phyloP scores from a whole-genome alignment of 2,888 invertebrate genomes.

The Drosophila kanekoi region DNA sequence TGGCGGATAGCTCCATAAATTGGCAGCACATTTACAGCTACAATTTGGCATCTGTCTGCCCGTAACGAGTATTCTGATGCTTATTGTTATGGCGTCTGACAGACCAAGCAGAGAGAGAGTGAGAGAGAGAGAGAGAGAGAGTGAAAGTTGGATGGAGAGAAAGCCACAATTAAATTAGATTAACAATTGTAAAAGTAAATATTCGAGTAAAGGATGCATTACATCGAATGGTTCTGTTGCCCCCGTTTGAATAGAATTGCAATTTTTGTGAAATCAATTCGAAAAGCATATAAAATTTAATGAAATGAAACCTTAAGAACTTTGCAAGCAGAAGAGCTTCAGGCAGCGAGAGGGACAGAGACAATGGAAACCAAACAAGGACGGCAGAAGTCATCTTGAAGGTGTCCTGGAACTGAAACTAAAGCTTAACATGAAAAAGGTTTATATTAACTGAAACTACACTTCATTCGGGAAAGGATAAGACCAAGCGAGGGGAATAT shows the following conservation, averaged over 20 bases:
- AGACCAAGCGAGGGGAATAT: too few species aligned
- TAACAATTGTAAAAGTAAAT: constrained; percentile 39
- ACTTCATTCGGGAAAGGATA: too few species aligned
- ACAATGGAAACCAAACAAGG: neutral
- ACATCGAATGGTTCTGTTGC: constrained; percentile 26
- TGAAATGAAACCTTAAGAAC: constrained; percentile 64
- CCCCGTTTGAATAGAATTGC: constrained; percentile 13
- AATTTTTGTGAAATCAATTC: constrained; percentile 40
- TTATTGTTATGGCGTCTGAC: constrained; percentile 53
- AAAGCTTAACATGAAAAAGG: too few species aligned
- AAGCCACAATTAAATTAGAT: constrained; percentile 32
- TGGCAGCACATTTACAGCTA: constrained; percentile 19
- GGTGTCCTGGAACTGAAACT: neutral
- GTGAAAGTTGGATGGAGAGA: neutral
- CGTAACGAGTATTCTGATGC: constrained; percentile 12
- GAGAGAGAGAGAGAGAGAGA: neutral
- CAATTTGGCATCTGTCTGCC: constrained; percentile 27
- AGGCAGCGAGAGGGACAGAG: neutral
- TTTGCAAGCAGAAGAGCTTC: neutral
- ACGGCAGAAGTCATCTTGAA: neutral
- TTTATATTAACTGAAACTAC: too few species aligned
- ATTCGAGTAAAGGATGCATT: constrained; percentile 35
- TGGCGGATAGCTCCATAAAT: constrained; percentile 16
- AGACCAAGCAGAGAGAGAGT: neutral
- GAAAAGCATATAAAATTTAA: constrained; percentile 56